phyloP scores from a whole-genome alignment of 1,140 invertebrate genomes.

The Ridgeia piscesae region DNA sequence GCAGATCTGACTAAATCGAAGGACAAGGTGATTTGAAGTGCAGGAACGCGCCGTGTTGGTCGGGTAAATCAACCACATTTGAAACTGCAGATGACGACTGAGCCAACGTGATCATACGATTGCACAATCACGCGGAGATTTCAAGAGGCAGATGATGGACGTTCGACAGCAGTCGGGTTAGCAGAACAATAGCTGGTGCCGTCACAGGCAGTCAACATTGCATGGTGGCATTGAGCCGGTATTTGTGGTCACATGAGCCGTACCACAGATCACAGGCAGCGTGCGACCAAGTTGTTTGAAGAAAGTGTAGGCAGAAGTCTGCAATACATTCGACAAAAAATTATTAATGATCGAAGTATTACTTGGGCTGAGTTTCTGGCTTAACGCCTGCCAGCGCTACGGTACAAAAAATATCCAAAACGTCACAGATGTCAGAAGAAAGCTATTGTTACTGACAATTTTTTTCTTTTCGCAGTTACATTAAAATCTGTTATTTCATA shows the following conservation, averaged over 20 bases:
- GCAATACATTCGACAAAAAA: constrained; percentile 6
- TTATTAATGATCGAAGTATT: background rate
- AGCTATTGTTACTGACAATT: no score
- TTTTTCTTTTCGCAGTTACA: background rate
- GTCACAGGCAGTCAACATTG: constrained; percentile 3
- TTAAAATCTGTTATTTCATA: background rate
- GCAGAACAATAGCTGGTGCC: constrained; percentile 3
- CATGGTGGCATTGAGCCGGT: constrained; percentile 3
- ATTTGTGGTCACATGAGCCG: background rate
- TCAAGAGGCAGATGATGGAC: background rate
- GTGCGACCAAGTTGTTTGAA: constrained; percentile 4
- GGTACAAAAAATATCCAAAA: background rate
- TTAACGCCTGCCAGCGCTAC: background rate
- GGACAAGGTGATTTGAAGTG: constrained; percentile 4
- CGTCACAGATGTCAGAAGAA: background rate
- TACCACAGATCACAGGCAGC: constrained; percentile 3
- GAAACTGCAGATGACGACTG: constrained; percentile 3
- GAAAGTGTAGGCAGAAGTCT: constrained; percentile 4
- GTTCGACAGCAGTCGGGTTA: background rate
- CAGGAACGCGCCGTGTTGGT: background rate
- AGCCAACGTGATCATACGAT: background rate
- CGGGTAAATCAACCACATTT: constrained; percentile 3
- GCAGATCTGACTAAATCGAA: background rate
- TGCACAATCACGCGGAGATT: background rate
- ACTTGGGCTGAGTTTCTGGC: background rate